A percentile compares a stretch with the other conserved stretches of the same genome.
phyloP scores from a whole-genome alignment of 2,113 vertebrate species.

The Triplophysa rosa region DNA sequence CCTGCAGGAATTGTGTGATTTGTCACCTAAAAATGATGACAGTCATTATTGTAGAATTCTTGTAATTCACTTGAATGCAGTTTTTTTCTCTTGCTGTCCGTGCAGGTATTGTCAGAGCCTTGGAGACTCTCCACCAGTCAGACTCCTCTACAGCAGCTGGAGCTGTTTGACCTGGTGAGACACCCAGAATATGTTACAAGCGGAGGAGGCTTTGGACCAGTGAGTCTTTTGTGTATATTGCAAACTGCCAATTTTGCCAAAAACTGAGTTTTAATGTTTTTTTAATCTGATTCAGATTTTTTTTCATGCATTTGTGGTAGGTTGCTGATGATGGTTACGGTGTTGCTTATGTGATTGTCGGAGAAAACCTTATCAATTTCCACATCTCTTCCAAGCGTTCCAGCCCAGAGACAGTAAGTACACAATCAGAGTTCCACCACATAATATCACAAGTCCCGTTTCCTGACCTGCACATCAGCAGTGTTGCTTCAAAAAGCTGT shows the following conservation, averaged over 20 bases:
- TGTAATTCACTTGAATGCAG: background rate
- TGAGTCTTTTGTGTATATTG: constrained; percentile 70
- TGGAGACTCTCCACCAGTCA: constrained; percentile 97
- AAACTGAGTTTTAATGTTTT: background rate
- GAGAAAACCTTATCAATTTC: constrained; percentile 88
- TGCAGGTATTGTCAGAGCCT: constrained; percentile 91
- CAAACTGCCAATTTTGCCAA: background rate
- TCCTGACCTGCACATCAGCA: background rate
- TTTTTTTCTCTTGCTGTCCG: background rate
- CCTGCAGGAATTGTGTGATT: no score
- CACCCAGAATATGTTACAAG: constrained; percentile 83
- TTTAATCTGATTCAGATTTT: background rate
- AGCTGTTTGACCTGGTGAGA: constrained; percentile 83
- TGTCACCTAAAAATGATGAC: no score
- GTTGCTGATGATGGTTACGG: constrained; percentile 97
- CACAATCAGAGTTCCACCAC: background rate
- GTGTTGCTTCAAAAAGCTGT: background rate
- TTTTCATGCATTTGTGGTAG: constrained; percentile 60
- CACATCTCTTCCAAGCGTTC: constrained; percentile 95
- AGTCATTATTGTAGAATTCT: background rate
- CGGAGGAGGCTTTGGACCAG: constrained; percentile 95
- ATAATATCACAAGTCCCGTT: background rate
- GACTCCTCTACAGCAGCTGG: constrained; percentile 88
- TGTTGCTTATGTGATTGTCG: constrained; percentile 93
- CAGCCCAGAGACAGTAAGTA: constrained; percentile 87